Percentiles rank a stretch among this genome's conserved stretches.
Evolutionary conservation across 2,113 vertebrate species (phyloP).

Genomic region (Picathartes gymnocephalus): DNA sequence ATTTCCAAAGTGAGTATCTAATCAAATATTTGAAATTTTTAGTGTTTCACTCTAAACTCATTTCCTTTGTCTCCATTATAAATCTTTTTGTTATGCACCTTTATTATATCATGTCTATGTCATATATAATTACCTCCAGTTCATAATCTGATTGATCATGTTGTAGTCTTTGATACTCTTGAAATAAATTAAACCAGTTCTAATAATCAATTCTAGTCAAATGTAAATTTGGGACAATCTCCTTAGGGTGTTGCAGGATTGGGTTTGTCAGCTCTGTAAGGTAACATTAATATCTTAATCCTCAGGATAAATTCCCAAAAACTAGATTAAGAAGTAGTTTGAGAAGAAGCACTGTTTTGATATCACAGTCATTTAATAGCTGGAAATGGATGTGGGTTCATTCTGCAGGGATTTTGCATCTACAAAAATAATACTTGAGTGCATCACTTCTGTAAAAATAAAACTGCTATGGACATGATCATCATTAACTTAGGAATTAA

Average conservation of each 20-base stretch:
- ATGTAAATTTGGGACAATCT: neutral
- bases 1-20: conserved; percentile 90
- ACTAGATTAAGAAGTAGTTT: neutral
- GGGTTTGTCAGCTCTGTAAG: neutral
- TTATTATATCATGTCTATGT: neutral
- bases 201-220: neutral
- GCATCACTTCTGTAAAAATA: neutral
- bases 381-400: neutral
- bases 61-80: neutral
- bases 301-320: conserved; percentile 3
- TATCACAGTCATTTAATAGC: neutral
- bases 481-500: neutral
- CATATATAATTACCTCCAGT: neutral
- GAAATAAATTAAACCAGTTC: neutral
- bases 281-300: neutral
- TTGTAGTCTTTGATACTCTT: neutral
- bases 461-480: neutral
- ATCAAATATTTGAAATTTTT: neutral
- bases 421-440: conserved; percentile 6
- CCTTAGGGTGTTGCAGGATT: neutral
- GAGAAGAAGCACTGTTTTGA: neutral
- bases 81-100: neutral
- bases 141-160: neutral
- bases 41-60: neutral
- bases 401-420: neutral